Evolutionary conservation across 2,888 invertebrate genomes (phyloP), one percentile per base, ranked within the genome.

Genomic region (Coelogynopora nodosa): DNA sequence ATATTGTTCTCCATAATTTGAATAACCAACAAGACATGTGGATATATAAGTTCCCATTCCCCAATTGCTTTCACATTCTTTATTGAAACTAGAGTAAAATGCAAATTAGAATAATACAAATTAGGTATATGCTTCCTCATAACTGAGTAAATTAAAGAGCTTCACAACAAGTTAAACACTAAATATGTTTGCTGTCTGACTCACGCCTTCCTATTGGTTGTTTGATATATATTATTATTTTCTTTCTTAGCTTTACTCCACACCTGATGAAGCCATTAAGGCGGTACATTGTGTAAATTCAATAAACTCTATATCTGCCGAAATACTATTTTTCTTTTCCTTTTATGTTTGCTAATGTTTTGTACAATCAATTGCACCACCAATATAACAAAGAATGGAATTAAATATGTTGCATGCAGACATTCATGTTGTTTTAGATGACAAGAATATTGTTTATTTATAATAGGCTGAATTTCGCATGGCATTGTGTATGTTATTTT

Each of bases 41-140:
- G 2, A 74, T 49, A 18, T 49, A 5, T 13, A 26, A 74, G 27
- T 23, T 74, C 74, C 74, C 74, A 10, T 74, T 74, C 74, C 2
- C 74, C 27, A 26, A 74, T 74, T 74, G 74, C 27, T 74, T 74
- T 74, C 74, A 74, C 74, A 26, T 74, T 74, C 74, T 74, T 74
- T 26, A 74, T 74, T 74, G 23, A 74, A 74, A 74, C 74, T 23
- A 26, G 23, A 23, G 2, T 23, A 13, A 23, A 23, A 5, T 10
- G 74, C 5, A 74, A 74, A 26, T 74, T 74, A 26, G 74, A 74
- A 74, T 74, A 74, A 23, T 2, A 26, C 5, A 26, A 26, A 74
- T 74, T 5, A 5, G 18, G 5, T 74, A 26, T 74, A 23, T 74
- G 2, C 23, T 74, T 74, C 23, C 23, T 74, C 2, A 74, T 10